phyloP scores from a whole-genome alignment of 2,113 vertebrate genomes.

The Zeus faber region DNA sequence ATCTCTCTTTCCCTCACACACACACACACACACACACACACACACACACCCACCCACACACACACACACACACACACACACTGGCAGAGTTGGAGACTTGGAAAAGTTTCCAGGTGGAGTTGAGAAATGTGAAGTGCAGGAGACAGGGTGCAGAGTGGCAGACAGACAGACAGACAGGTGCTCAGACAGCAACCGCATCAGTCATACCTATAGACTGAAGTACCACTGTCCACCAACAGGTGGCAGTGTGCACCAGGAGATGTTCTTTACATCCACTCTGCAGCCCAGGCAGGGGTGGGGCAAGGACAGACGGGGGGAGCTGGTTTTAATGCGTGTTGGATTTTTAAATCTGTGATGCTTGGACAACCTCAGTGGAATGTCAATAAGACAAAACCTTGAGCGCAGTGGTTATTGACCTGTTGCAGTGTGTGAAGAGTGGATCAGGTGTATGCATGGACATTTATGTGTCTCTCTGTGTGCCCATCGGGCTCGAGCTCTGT shows the following conservation, averaged over 20 bases:
- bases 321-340: no score
- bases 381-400: no score
- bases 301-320: no score
- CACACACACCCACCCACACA: neutral
- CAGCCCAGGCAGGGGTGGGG: no score
- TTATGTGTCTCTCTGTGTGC: no score
- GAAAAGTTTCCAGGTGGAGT: no score
- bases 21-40: neutral
- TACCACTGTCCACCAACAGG: neutral
- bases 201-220: conserved; percentile 11
- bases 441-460: no score
- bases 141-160: neutral
- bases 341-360: no score
- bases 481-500: no score
- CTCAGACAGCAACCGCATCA: neutral
- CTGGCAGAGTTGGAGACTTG: neutral
- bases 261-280: neutral
- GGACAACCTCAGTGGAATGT: no score
- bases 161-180: neutral
- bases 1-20: neutral
- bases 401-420: no score
- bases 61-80: neutral
- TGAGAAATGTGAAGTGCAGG: neutral
- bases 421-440: no score
- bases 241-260: conserved; percentile 24